These are phyloP conservation scores for Corythaixoides concolor DNA, from an alignment of 2,113 vertebrate species.

Conservation along the genomic window DNA sequence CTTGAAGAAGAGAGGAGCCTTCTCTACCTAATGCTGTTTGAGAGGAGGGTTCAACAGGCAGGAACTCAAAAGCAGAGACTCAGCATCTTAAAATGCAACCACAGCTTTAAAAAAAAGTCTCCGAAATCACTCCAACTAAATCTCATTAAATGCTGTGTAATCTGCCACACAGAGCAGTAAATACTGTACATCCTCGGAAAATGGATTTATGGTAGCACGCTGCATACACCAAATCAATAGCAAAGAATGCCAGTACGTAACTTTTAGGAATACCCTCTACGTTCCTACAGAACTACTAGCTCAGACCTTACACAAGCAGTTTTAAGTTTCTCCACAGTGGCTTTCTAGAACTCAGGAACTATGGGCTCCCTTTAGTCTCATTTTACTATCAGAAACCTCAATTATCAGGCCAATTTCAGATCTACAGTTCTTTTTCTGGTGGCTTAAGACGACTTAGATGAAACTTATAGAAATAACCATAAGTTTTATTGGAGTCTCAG, in stretches of 20 bases:
- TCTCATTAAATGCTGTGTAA: background rate
- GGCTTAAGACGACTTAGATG: background rate
- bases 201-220: background rate
- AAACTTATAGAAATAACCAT: background rate
- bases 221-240: background rate
- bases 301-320: background rate
- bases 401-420: background rate
- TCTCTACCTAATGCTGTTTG: background rate
- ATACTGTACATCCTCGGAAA: background rate
- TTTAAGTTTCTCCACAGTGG: background rate
- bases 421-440: background rate
- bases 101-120: background rate
- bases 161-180: background rate
- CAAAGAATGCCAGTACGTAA: background rate
- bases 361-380: background rate
- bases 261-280: background rate
- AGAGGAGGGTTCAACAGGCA: background rate
- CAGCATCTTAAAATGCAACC: background rate
- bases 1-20: background rate
- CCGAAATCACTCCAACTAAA: background rate
- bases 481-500: background rate
- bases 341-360: background rate
- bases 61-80: background rate
- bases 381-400: background rate
- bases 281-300: background rate